Base-by-base conservation (phyloP, 2,888 invertebrate species). In the Hylaea fasciaria region DNA sequence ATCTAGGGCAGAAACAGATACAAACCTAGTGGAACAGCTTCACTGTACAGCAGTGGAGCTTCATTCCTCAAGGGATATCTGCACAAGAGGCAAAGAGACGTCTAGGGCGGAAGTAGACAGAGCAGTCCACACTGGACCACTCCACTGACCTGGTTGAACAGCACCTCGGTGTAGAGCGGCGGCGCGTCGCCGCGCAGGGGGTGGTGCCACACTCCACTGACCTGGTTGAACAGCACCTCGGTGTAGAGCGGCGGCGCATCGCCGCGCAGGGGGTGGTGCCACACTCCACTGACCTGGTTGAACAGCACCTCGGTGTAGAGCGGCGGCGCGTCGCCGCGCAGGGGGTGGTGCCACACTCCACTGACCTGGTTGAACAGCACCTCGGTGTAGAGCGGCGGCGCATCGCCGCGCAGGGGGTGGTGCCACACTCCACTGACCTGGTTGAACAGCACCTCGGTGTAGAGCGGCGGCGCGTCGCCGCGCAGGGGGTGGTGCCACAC, bases 201-300 rank as follows among this genome's bases (percentile, higher is more conserved):
- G 10, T 37, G n/a, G 37, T 12, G 37, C 12, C 37, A 39, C 22
- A 3, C 32, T 47, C 7, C 45, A 45, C 13, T 12, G 37, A 91
- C 91, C 89, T 92, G 92, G 32, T 92, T 92, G 77, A 92, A 92
- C 10, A 92, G 76, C 57, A 93, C 92, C 92, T 99, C 98, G 52
- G 99, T 97, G 87, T 99, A 99, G 35, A 98, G 93, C n/a, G 97
- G 95, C 65, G 95, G 95, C 71, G 98, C 98, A 84, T 98, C 98
- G 62, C 95, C 93, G 73, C 97, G 93, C 64, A 98, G 92, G 9
- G 96, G 95, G 80, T 97, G 97, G 83, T 97, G 97, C 97, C 97
- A 97, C 83, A 98, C 98, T 12, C 98, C 98, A 74, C 99, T 95
- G 91, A n/a, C n/a, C n/a, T n/a, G n/a, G n/a, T n/a, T n/a, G n/a